These are phyloP conservation scores for Sinopyrophorus schimmeli DNA, from an alignment of 2,888 invertebrate genomes.

Conservation along the genomic window DNA sequence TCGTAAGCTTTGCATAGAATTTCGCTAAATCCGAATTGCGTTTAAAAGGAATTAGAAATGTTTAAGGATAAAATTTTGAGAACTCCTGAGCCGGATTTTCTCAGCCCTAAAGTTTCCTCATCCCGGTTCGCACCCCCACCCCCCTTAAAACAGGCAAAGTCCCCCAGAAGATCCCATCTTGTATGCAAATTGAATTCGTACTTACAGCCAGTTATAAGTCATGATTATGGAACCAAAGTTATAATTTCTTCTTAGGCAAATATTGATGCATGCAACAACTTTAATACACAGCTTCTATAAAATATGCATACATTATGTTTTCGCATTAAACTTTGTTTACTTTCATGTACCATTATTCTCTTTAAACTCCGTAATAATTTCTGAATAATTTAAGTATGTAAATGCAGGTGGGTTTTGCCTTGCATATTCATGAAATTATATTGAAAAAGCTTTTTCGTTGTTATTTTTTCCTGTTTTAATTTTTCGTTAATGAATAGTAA, in stretches of 20 bases:
- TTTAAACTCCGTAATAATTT: slow-evolving; percentile 32
- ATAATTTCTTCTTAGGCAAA: slow-evolving; percentile 43
- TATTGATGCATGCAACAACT: slow-evolving; percentile 38
- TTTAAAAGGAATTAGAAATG: too few species aligned
- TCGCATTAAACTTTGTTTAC: slow-evolving; percentile 30
- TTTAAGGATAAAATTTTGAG: slow-evolving; percentile 18
- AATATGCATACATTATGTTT: slow-evolving; percentile 31
- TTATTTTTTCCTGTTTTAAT: too few species aligned
- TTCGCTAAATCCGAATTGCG: too few species aligned
- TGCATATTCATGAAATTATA: slow-evolving; percentile 27
- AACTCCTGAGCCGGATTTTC: slow-evolving; percentile 20
- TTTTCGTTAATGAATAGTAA: too few species aligned
- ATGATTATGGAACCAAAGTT: slow-evolving; percentile 43
- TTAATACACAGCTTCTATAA: slow-evolving; percentile 29
- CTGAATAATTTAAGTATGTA: slow-evolving; percentile 31
- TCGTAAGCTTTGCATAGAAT: too few species aligned
- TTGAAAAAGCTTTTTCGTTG: too few species aligned
- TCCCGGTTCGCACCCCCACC: slow-evolving; percentile 20
- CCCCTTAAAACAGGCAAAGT: slow-evolving; percentile 26
- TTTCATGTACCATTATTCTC: slow-evolving; percentile 32
- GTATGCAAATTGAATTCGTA: slow-evolving; percentile 51
- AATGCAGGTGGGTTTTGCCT: slow-evolving; percentile 26
- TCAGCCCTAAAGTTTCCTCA: slow-evolving; percentile 22
- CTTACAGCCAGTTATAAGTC: slow-evolving; percentile 46
- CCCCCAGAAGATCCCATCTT: slow-evolving; percentile 45